A percentile compares a stretch with the other conserved stretches of the same genome.
These are phyloP conservation scores for Cydia fagiglandana DNA, from an alignment of 1,140 invertebrate species.

Conservation along the genomic window DNA sequence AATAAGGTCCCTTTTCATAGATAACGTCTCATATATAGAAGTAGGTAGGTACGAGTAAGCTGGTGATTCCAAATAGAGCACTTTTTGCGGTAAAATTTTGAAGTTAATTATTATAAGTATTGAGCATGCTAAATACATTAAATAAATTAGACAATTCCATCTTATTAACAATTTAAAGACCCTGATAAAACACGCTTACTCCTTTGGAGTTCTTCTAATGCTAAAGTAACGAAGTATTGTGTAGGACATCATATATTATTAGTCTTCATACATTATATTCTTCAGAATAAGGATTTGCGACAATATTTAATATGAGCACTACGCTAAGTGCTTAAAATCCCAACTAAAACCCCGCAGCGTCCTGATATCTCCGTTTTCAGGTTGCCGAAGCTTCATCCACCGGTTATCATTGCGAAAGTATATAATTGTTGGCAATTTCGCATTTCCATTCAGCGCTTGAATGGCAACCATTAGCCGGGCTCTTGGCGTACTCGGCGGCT, in stretches of 20 bases:
- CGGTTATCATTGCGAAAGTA: slow-evolving; percentile 76
- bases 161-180: too few species aligned
- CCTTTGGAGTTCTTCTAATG: too few species aligned
- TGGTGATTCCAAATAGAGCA: too few species aligned
- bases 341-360: slow-evolving; percentile 10
- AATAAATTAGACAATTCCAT: too few species aligned
- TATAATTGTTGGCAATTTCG: slow-evolving; percentile 78
- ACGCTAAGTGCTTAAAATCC: slow-evolving; percentile 24
- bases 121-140: too few species aligned
- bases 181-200: too few species aligned
- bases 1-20: too few species aligned
- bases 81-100: too few species aligned
- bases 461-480: slow-evolving; percentile 74
- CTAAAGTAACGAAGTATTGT: too few species aligned
- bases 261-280: not conserved
- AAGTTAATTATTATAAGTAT: too few species aligned
- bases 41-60: too few species aligned
- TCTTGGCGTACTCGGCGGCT: slow-evolving; percentile 67
- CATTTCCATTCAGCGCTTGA: slow-evolving; percentile 72
- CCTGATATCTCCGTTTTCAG: slow-evolving; percentile 28
- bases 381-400: slow-evolving; percentile 64
- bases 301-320: slow-evolving; percentile 4
- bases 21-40: too few species aligned
- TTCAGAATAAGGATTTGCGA: slow-evolving; percentile 6
- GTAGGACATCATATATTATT: not conserved